Percentiles rank a stretch among this genome's conserved stretches.
phyloP scores from a whole-genome alignment of 2,797 vertebrate genomes.

The Thunnus albacares region DNA sequence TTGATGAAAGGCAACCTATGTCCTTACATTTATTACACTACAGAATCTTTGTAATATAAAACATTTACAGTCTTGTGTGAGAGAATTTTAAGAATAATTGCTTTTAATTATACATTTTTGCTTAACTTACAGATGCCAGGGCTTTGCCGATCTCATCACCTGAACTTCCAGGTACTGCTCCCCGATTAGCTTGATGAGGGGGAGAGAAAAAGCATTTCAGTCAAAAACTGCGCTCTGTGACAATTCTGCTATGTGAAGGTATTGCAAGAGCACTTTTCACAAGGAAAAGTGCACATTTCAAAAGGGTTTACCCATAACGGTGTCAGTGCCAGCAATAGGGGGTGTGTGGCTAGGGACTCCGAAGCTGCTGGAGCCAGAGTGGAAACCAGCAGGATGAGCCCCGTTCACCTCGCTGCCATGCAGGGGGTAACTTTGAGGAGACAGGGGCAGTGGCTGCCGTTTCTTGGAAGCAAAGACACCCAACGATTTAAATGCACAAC shows the following conservation, averaged over 20 bases:
- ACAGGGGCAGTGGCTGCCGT: conserved; percentile 85
- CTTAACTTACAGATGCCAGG: conserved; percentile 93
- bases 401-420: conserved; percentile 94
- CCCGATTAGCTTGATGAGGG: conserved; percentile 86
- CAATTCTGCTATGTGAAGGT: background rate
- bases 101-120: background rate
- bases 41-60: background rate
- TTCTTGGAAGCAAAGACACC: conserved; percentile 75
- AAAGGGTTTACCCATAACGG: conserved; percentile 88
- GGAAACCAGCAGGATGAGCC: conserved; percentile 88
- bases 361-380: conserved; percentile 88
- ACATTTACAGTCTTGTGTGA: background rate
- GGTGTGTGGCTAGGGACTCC: conserved; percentile 93
- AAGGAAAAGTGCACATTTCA: conserved; percentile 13
- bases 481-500: conserved; percentile 34
- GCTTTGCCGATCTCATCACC: conserved; percentile 98
- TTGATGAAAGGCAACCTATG: background rate
- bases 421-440: conserved; percentile 92
- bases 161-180: conserved; percentile 91
- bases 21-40: background rate
- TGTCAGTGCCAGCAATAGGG: conserved; percentile 90
- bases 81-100: background rate
- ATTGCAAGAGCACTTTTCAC: background rate
- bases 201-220: conserved; percentile 8
- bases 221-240: background rate